Evolutionary conservation across 2,888 invertebrate genomes (phyloP), one percentile per base, ranked within the genome.

Genomic region (Conomelus anceps): DNA sequence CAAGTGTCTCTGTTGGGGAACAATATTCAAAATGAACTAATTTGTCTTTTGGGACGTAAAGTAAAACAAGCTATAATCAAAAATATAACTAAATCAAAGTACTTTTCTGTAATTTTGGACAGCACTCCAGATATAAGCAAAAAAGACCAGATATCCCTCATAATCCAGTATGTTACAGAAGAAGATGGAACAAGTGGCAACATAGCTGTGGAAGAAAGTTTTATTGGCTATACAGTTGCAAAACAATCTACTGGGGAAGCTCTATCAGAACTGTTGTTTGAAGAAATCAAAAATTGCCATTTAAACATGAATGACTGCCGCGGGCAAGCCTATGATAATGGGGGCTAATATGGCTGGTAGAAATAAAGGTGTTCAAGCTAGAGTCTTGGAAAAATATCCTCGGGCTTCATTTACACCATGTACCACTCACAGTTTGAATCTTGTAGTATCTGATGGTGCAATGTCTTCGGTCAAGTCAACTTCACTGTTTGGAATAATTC

Each of bases 261-360:
- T 86, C 11, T 22, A 20, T 86, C 86, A 86, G 86, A 86, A 24
- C 23, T 87, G 17, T 23, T 90, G 22, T 86, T 24, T 87, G 87
- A 89, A 22, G 85, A 85, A 84, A 88, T 89, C 23, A 23, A 88
- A 7, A 9, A n/a, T 22, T 88, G 85, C 85, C 90, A 87, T 23
- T 85, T 90, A 22, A 87, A 90, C 63, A 89, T 90, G 88, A 90
- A 90, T 26, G 86, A 91, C 90, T 91, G 90, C 63, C 23, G 91
- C n/a, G 90, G 91, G 13, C 90, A 91, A 88, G 91, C 89, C 17
- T 91, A 91, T 86, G 91, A 91, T 88, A 91, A 91, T 86, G 91
- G 17, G 90, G 17, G 90, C 91, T 22, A 89, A 90, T 86, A 91
- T 91, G 91, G 90, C 86, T 34, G 91, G 90, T n/a, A 63, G 89